Evolutionary conservation across 2,113 vertebrate genomes (phyloP).

Genomic region (Microcebus jonahi): DNA sequence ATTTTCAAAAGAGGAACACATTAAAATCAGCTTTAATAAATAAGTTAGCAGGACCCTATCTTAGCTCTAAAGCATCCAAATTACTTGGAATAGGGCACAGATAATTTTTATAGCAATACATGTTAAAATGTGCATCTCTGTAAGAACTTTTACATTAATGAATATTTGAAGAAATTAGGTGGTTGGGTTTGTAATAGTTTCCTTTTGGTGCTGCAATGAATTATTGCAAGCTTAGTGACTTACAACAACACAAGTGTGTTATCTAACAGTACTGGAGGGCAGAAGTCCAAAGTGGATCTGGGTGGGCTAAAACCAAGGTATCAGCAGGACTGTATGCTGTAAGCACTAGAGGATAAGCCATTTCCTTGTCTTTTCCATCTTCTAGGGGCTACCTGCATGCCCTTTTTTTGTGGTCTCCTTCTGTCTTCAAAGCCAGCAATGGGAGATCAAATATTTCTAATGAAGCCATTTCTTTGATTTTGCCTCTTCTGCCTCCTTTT

Average conservation of each 20-base stretch:
- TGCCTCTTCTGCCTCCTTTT: neutral
- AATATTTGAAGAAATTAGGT: neutral
- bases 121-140: neutral
- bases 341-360: neutral
- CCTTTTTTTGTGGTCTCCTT: neutral
- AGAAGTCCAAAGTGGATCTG: neutral
- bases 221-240: neutral
- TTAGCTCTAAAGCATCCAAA: neutral
- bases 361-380: neutral
- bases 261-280: neutral
- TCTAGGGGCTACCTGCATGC: neutral
- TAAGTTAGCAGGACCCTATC: neutral
- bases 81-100: neutral
- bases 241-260: neutral
- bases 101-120: neutral
- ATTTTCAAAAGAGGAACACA: conserved; percentile 8
- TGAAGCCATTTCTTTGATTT: neutral
- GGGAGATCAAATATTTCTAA: neutral
- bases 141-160: conserved; percentile 31
- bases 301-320: neutral
- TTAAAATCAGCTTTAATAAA: neutral
- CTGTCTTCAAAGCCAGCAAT: neutral
- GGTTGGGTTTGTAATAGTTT: neutral
- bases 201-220: neutral
- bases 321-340: neutral